Percentiles rank a stretch among this genome's conserved stretches.
phyloP scores from a whole-genome alignment of 2,888 invertebrate genomes.

The Ophonus ardosiacus region DNA sequence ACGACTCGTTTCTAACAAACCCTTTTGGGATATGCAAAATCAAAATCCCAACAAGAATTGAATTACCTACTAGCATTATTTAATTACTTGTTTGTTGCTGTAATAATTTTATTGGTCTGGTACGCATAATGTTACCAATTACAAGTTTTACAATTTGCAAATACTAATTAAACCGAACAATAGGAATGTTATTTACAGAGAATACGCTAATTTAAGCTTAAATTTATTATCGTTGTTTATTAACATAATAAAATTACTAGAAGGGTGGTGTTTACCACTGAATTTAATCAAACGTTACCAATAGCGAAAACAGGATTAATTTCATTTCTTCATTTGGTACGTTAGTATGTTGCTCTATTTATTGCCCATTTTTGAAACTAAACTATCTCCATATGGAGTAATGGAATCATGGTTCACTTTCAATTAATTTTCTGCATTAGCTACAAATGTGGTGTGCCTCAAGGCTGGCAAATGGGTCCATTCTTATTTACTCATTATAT shows the following conservation, averaged over 20 bases:
- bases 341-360: too few relatives aligned
- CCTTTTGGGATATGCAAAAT: neutral
- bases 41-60: neutral
- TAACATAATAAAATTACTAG: neutral
- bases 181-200: neutral
- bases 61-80: conserved; percentile 1
- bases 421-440: too few relatives aligned
- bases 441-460: too few relatives aligned
- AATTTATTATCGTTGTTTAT: neutral
- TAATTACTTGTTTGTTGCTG: conserved; percentile 6
- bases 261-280: too few relatives aligned
- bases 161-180: neutral
- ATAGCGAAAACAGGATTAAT: too few relatives aligned
- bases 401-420: too few relatives aligned
- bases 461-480: too few relatives aligned
- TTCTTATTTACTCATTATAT: too few relatives aligned
- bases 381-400: too few relatives aligned
- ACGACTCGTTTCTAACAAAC: neutral
- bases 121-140: conserved; percentile 19
- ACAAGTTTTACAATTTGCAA: conserved; percentile 29
- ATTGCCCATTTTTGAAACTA: too few relatives aligned
- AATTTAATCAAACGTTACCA: too few relatives aligned
- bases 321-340: too few relatives aligned
- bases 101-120: neutral
- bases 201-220: neutral